Evolutionary conservation across 1,140 invertebrate genomes (phyloP).

Genomic region (Orius insidiosus): DNA sequence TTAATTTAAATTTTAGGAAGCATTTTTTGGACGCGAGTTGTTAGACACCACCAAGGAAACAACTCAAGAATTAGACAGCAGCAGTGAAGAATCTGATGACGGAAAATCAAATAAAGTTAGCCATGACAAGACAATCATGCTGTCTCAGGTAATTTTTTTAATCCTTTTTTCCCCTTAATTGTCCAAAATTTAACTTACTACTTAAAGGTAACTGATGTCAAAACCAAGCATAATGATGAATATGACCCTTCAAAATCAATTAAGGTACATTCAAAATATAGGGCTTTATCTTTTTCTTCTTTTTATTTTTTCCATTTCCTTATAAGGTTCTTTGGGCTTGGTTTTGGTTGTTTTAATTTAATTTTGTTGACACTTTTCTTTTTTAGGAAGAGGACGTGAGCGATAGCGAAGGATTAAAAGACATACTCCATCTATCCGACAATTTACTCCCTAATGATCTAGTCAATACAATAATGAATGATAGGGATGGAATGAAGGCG

Average conservation of each 20-base stretch:
- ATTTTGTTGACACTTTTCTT: neutral
- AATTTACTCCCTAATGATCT: conserved; percentile 54
- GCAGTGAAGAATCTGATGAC: conserved; percentile 31
- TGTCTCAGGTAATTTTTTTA: conserved; percentile 29
- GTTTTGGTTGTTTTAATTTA: neutral
- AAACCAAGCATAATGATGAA: too few relatives aligned
- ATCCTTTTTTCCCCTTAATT: neutral
- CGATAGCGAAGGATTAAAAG: conserved; percentile 45
- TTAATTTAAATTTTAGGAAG: conserved; percentile 48
- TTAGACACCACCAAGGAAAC: conserved; percentile 49
- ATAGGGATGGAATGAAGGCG: conserved; percentile 33
- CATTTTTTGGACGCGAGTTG: conserved; percentile 78
- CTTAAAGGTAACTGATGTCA: neutral
- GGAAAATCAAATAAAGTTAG: conserved; percentile 26
- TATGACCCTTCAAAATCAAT: conserved; percentile 1
- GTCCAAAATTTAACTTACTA: conserved; percentile 3
- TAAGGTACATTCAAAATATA: conserved; percentile 6
- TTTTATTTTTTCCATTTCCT: neutral
- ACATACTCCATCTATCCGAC: conserved; percentile 44
- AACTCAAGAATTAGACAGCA: conserved; percentile 30
- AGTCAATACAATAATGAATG: conserved; percentile 59
- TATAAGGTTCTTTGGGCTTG: neutral
- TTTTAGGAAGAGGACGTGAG: conserved; percentile 34
- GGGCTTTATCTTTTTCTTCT: neutral
- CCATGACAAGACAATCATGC: conserved; percentile 36